Conservation (phyloP, 2,888 invertebrate genomes). For the Acrobasis suavella region DNA sequence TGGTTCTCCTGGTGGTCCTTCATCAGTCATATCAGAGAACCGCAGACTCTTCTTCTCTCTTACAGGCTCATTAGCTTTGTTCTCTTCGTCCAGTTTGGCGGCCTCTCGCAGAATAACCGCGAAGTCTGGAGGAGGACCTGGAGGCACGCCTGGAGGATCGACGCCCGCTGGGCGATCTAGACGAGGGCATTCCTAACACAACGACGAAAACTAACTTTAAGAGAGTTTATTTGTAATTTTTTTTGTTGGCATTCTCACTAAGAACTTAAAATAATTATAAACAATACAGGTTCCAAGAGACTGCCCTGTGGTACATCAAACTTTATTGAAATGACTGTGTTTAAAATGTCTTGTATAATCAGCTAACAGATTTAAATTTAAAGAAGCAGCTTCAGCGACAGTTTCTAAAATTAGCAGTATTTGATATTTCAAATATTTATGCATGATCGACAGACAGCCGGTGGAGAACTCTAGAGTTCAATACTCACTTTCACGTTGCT, state of each 20-base stretch:
- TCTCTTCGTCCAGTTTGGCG: conserved; percentile 36
- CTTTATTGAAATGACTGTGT: too few species aligned
- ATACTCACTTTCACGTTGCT: conserved; percentile 66
- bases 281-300: too few species aligned
- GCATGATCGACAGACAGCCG: too few species aligned
- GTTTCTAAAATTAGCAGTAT: too few species aligned
- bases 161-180: conserved; percentile 52
- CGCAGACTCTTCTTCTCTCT: conserved; percentile 82
- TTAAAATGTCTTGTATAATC: too few species aligned
- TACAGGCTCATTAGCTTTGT: conserved; percentile 17
- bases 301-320: too few species aligned
- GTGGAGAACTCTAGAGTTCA: not conserved
- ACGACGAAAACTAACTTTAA: not conserved
- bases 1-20: conserved; percentile 71
- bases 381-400: too few species aligned
- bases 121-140: conserved; percentile 90
- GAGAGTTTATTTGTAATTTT: too few species aligned
- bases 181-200: not conserved
- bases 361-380: too few species aligned
- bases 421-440: too few species aligned
- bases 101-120: conserved; percentile 73
- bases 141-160: conserved; percentile 93
- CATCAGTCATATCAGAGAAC: conserved; percentile 84
- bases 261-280: too few species aligned
- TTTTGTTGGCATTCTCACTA: too few species aligned